Conservation (phyloP, 2,797 vertebrate genomes). For the Helicolenus hilgendorfi region DNA sequence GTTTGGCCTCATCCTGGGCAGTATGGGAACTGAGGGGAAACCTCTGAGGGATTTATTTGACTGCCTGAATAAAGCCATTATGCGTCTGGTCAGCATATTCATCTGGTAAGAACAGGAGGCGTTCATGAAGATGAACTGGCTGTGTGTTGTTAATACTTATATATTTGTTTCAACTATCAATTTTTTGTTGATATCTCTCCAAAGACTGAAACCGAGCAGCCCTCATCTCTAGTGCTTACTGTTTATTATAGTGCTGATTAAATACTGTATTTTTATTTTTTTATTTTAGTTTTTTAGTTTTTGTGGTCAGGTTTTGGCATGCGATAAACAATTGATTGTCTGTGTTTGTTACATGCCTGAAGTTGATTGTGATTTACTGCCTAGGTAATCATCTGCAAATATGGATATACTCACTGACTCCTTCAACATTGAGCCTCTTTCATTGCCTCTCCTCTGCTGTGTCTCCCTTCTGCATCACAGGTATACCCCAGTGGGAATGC, state of each 20-base stretch:
- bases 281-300: too few species aligned
- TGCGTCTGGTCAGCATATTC: constrained; percentile 91
- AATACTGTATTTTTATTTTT: background rate
- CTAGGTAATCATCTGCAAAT: background rate
- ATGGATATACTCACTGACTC: background rate
- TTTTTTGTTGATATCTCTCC: background rate
- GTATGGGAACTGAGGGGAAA: constrained; percentile 33
- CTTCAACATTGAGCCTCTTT: background rate
- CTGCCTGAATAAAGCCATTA: constrained; percentile 92
- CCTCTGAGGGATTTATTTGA: constrained; percentile 93
- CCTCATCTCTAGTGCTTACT: background rate
- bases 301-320: background rate
- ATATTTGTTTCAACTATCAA: background rate
- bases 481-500: constrained; percentile 90
- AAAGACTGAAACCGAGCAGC: background rate
- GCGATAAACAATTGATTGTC: background rate
- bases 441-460: background rate
- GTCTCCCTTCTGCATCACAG: constrained; percentile 8
- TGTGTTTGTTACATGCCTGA: background rate
- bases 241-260: background rate
- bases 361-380: background rate
- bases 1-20: constrained; percentile 36
- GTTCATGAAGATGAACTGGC: background rate
- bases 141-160: background rate
- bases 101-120: constrained; percentile 87